These are phyloP conservation scores for Nysson spinosus DNA, from an alignment of 2,888 invertebrate genomes.

Conservation along the genomic window DNA sequence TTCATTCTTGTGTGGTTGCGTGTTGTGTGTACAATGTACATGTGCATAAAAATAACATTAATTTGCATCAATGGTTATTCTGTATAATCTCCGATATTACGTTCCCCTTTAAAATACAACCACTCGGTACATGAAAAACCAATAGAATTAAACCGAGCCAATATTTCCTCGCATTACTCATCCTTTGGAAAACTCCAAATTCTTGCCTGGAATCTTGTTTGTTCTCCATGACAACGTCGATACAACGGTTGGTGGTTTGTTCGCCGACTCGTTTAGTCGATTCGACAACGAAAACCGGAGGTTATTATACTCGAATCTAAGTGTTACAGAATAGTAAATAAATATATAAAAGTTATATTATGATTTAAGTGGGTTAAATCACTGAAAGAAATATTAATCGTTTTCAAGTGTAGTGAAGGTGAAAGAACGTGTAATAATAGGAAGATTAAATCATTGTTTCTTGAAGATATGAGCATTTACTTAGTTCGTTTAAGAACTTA, in stretches of 20 bases:
- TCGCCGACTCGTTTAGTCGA: constrained; percentile 18
- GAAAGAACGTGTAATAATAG: neutral
- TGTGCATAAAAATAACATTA: no score
- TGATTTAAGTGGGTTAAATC: neutral
- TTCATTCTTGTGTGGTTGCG: no score
- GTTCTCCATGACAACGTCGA: constrained; percentile 44
- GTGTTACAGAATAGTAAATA: neutral
- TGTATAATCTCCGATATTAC: no score
- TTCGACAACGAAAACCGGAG: neutral
- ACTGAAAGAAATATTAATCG: neutral
- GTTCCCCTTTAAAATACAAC: no score
- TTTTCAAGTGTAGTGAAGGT: neutral
- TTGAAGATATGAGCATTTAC: no score
- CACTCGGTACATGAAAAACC: no score
- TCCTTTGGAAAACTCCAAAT: neutral
- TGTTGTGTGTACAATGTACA: no score
- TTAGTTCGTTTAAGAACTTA: no score
- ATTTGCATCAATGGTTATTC: no score
- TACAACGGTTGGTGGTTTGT: neutral
- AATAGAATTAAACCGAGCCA: no score
- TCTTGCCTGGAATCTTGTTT: constrained; percentile 11
- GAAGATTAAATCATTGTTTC: neutral
- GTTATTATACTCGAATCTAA: constrained; percentile 10
- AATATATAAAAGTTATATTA: neutral
- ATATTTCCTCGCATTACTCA: neutral